Percentiles rank a stretch among this genome's conserved stretches.
Evolutionary conservation across 2,113 vertebrate species (phyloP).

Genomic region (Podarcis muralis): DNA sequence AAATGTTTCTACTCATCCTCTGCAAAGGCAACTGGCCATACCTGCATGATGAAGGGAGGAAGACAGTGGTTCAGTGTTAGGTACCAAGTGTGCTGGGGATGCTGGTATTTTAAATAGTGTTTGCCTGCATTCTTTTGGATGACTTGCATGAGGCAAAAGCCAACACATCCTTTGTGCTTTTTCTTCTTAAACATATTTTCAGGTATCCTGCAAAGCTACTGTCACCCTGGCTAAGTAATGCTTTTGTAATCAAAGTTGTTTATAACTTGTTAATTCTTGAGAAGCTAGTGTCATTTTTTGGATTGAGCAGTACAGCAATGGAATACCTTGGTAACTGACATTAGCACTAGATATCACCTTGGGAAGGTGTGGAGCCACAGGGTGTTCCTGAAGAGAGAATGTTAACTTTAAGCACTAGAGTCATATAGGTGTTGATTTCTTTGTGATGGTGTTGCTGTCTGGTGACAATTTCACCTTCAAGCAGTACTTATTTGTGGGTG

Average conservation of each 20-base stretch:
- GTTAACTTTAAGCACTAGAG: background rate
- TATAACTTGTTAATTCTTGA: background rate
- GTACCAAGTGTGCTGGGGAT: background rate
- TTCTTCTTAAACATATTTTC: too few species aligned
- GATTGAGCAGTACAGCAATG: background rate
- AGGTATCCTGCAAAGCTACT: background rate
- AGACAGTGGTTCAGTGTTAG: background rate
- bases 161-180: background rate
- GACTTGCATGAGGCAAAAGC: background rate
- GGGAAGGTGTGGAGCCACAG: background rate
- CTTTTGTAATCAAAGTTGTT: background rate
- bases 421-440: background rate
- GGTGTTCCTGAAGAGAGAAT: background rate
- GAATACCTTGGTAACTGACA: background rate
- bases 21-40: background rate
- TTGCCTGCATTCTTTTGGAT: background rate
- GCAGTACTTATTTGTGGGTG: background rate
- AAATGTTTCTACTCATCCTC: background rate
- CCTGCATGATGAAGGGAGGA: background rate
- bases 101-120: background rate
- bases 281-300: background rate
- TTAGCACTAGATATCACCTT: background rate
- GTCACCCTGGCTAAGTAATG: rapidly evolving
- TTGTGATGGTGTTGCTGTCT: background rate
- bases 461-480: background rate